phyloP scores from a whole-genome alignment of 2,888 invertebrate species.

The Eulithis testata region DNA sequence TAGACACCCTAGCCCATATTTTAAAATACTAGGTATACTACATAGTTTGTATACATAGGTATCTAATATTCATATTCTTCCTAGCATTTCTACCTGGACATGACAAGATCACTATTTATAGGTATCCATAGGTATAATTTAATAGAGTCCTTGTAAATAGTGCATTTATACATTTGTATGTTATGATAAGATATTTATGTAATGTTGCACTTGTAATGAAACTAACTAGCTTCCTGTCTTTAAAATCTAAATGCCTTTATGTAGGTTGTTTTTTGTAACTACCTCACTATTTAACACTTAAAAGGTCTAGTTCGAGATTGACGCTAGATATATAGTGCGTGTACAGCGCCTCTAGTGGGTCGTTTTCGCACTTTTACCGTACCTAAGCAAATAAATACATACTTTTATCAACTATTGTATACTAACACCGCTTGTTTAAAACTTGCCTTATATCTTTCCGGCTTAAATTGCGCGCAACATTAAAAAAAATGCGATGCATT shows the following conservation, averaged over 20 bases:
- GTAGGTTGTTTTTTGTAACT: not conserved
- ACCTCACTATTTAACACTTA: not conserved
- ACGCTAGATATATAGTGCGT: not conserved
- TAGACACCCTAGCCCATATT: slow-evolving; percentile 57
- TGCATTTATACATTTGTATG: slow-evolving; percentile 55
- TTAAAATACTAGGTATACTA: not conserved
- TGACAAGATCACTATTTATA: slow-evolving; percentile 8
- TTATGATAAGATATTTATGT: slow-evolving; percentile 27
- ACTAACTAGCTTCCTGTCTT: not conserved
- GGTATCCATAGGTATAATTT: slow-evolving; percentile 25
- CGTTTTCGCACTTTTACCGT: too few species aligned
- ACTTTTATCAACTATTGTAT: too few species aligned
- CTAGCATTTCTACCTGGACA: slow-evolving; percentile 4
- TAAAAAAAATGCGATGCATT: too few species aligned
- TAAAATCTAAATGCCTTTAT: not conserved
- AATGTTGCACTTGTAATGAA: slow-evolving; percentile 22
- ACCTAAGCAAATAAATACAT: too few species aligned
- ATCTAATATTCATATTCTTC: slow-evolving; percentile 4
- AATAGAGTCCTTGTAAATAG: slow-evolving; percentile 53
- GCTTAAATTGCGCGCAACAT: too few species aligned
- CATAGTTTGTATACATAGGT: too few species aligned
- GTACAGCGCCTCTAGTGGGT: too few species aligned
- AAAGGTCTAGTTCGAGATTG: not conserved
- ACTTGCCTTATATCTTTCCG: too few species aligned
- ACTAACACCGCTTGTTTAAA: too few species aligned